Conservation (phyloP, 2,888 invertebrate genomes). For the Agriopis aurantiaria region DNA sequence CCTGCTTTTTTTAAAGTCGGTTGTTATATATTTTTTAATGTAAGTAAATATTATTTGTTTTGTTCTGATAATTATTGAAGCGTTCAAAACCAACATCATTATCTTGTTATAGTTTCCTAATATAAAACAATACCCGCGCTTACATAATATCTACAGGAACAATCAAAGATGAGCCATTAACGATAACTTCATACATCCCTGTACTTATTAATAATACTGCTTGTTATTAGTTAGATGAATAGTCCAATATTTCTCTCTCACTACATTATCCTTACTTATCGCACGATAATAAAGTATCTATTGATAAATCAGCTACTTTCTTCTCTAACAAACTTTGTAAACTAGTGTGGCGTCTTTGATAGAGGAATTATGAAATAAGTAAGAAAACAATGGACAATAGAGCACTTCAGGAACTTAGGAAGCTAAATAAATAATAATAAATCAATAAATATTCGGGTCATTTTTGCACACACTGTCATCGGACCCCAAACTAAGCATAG, state of each 20-base stretch:
- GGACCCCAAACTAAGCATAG: too few species aligned
- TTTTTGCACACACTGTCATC: too few species aligned
- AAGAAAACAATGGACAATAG: neutral
- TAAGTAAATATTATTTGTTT: too few species aligned
- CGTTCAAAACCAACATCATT: too few species aligned
- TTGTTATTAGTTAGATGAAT: conserved; percentile 24
- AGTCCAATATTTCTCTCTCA: conserved; percentile 21
- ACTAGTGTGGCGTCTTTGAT: conserved; percentile 1
- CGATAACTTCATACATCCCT: conserved; percentile 13
- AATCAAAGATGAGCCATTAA: conserved; percentile 4
- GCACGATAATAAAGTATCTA: conserved; percentile 23
- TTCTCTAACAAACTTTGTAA: neutral
- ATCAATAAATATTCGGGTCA: too few species aligned
- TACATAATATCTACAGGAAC: neutral
- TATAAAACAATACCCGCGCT: neutral
- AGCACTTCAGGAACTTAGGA: too few species aligned
- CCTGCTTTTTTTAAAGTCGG: too few species aligned
- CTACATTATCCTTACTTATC: conserved; percentile 27
- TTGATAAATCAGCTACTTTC: conserved; percentile 22
- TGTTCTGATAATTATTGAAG: too few species aligned
- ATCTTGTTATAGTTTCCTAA: neutral
- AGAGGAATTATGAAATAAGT: conserved; percentile 1
- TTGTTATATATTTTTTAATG: too few species aligned
- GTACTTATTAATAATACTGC: conserved; percentile 5
- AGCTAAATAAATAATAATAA: too few species aligned